Percentiles rank a stretch among this genome's conserved stretches.
phyloP scores from a whole-genome alignment of 2,888 invertebrate genomes.

The Cheilosia vernalis region DNA sequence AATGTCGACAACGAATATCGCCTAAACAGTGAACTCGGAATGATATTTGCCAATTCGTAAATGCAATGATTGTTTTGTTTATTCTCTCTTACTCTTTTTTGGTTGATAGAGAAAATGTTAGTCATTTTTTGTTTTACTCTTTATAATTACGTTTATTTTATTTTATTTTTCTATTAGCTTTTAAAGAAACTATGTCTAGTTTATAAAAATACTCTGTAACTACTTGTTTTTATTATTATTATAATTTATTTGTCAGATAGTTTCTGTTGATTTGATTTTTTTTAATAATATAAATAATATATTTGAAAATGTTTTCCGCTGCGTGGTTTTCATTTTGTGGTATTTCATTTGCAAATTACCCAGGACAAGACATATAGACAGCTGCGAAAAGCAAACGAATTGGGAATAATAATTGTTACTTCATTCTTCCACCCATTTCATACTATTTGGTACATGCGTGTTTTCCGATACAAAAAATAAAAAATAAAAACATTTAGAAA shows the following conservation, averaged over 20 bases:
- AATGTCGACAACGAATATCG: slow-evolving; percentile 11
- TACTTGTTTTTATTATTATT: slow-evolving; percentile 8
- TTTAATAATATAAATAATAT: background rate
- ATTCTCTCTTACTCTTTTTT: background rate
- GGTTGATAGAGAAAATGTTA: slow-evolving; percentile 12
- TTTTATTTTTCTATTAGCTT: background rate
- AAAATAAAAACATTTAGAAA: too few species aligned
- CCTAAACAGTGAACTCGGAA: slow-evolving; percentile 2
- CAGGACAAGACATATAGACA: too few species aligned
- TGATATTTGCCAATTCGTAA: slow-evolving; percentile 32
- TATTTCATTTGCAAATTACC: background rate
- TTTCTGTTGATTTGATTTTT: background rate
- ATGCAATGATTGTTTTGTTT: background rate
- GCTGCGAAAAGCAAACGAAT: too few species aligned
- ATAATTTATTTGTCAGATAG: slow-evolving; percentile 4
- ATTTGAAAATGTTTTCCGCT: background rate
- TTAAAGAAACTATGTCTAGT: background rate
- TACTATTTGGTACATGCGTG: too few species aligned
- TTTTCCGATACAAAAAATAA: too few species aligned
- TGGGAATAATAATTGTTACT: too few species aligned
- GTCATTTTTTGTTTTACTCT: slow-evolving; percentile 27
- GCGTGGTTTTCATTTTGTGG: background rate
- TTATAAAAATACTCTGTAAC: background rate
- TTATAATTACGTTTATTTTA: background rate
- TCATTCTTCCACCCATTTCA: too few species aligned